Evolutionary conservation across 2,113 vertebrate species (phyloP).

Genomic region (Ceuthmochares aereus): DNA sequence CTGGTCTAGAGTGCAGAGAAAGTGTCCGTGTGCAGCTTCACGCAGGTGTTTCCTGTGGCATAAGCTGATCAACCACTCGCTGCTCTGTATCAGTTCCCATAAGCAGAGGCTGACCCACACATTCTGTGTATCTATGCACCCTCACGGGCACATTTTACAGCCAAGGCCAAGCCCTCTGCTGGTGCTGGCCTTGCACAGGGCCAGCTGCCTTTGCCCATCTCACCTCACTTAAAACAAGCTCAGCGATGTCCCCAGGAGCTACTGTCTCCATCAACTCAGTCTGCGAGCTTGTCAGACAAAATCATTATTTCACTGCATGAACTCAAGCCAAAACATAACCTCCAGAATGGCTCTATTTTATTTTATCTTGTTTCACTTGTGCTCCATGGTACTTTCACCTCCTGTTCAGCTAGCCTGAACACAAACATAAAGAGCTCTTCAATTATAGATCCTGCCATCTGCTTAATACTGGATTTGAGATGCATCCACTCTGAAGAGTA

Average conservation of each 20-base stretch:
- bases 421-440: background rate
- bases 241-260: background rate
- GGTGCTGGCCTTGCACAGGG: background rate
- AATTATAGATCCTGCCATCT: background rate
- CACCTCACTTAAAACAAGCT: background rate
- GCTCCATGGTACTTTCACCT: background rate
- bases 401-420: background rate
- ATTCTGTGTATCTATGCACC: background rate
- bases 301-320: background rate
- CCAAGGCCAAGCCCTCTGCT: background rate
- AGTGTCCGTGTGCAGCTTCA: fast-evolving
- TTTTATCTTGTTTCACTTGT: background rate
- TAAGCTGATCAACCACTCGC: background rate
- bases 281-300: background rate
- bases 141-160: fast-evolving
- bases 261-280: background rate
- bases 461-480: background rate
- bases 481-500: background rate
- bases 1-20: background rate
- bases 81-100: background rate
- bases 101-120: background rate
- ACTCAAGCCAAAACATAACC: background rate
- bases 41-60: fast-evolving
- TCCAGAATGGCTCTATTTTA: background rate
- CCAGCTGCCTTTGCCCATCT: background rate